Base-by-base conservation (phyloP, 2,113 vertebrate species). In the Copsychus sechellarum region DNA sequence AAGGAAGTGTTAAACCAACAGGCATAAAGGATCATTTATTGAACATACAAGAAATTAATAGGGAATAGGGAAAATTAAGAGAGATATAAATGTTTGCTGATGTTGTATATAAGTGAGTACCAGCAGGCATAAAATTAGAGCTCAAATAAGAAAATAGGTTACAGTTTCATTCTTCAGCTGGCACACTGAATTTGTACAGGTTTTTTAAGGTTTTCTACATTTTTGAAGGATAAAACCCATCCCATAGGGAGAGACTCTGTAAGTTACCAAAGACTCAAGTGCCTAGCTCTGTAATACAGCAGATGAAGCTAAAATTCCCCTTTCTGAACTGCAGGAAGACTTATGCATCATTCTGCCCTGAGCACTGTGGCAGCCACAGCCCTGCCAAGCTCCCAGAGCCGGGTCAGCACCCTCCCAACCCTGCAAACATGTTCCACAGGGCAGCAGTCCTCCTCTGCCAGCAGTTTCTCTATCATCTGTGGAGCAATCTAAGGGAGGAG, bases 11-110 rank as follows among this genome's bases (percentile, higher is more conserved):
- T 94, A 85, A 86, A 95, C 85, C 72, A 94, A 87, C 16, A 92
- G 51, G 50, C 80, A 53, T 85, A 89, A 94, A 92, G 66, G 81
- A 91, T 91, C 92, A 28, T 87, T 96, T 95, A 74, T 40, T 0
- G 79, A 91, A 78, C 33, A 17, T 70, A 71, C 53, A 88, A 92
- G 84, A 96, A 96, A 95, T 93, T 92, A 95, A 89, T 91, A 81
- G 42, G 73, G 74, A 67, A 88, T 82, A 88, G 33, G 78, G 79
- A 84, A 94, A 95, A 94, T 96, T 96, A 93, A 86, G 92, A 93
- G 81, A 93, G 67, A 90, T 91, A 94, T 36, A 94, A 94, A 94
- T 86, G 88, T 81, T 93, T 92, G 56, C 85, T 81, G 78, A 91
- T 88, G 57, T 84, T 89, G 79, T 93, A 38, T 89, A 54, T 86